Base-by-base conservation (phyloP, 2,888 invertebrate genomes). In the Pandemis corylana region DNA sequence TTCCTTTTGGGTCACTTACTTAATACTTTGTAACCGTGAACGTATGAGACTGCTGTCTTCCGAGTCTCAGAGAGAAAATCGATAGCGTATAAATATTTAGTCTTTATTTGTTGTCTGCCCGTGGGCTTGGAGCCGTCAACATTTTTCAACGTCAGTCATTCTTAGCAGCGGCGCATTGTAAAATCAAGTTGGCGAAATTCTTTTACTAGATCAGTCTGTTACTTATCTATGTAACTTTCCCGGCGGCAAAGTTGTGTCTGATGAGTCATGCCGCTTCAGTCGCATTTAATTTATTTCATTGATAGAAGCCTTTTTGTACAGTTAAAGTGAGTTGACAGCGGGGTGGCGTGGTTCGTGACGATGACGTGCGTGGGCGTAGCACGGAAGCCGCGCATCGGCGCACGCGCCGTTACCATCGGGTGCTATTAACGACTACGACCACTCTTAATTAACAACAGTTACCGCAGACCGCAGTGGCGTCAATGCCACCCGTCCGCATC, bases 361-460 rank as follows among this genome's bases (percentile, higher is more conserved):
- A 44, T 46, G 61, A 42, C 46, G 59, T 59, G 64, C 64, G 83
- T 82, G 81, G 89, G 89, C 86, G 90, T 88, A 87, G 84, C 84
- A 79, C 90, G 90, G 91, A 91, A 92, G 89, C 87, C 81, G 78
- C 79, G 82, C 85, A 84, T 82, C 86, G 85, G 84, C 89, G 83
- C 86, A 83, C 84, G 80, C 80, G 88, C 92, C 91, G 91, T 91
- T 91, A 92, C 86, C 88, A 87, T 89, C 90, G 84, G 81, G 85
- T 84, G 81, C 87, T 85, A 92, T 90, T 90, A 90, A 84, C n/a
- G n/a, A n/a, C n/a, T n/a, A 85, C 86, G 87, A 89, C 89, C 87
- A 87, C 89, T 90, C 89, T 91, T 94, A 93, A 94, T 93, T 93
- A 93, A 89, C 89, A 91, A 94, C 94, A 93, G 94, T 93, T 94